Percentiles rank a stretch among this genome's conserved stretches.
phyloP scores from a whole-genome alignment of 2,797 vertebrate genomes.

The Falco biarmicus region DNA sequence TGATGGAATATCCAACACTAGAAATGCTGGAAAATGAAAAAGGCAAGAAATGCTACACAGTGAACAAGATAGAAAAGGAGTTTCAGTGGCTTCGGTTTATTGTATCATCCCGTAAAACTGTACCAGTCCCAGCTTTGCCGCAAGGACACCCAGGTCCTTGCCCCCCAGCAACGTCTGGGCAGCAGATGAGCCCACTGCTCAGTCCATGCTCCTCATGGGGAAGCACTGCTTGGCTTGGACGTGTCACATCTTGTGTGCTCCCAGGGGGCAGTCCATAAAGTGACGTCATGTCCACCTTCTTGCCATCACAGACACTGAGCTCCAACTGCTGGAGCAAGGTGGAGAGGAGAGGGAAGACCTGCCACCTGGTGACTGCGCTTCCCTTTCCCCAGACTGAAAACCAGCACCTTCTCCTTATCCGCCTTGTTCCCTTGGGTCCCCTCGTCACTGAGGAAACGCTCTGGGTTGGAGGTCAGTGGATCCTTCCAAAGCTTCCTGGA shows the following conservation, averaged over 20 bases:
- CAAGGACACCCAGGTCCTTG: not conserved
- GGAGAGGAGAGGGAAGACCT: constrained; percentile 90
- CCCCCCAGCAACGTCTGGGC: not conserved
- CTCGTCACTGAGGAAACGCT: constrained; percentile 85
- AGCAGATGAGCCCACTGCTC: not conserved
- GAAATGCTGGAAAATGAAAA: not conserved
- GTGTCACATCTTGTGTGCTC: constrained; percentile 81
- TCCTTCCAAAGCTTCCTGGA: constrained; percentile 86
- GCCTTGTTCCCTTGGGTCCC: constrained; percentile 78
- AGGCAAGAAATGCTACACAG: not conserved
- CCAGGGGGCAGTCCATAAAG: constrained; percentile 84
- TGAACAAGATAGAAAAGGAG: fast-evolving
- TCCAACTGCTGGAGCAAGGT: constrained; percentile 86
- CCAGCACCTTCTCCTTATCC: constrained; percentile 81
- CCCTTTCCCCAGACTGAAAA: constrained; percentile 88
- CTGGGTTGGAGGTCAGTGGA: constrained; percentile 81
- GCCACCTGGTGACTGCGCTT: constrained; percentile 84
- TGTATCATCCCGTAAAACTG: fast-evolving
- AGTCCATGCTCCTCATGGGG: constrained; percentile 12
- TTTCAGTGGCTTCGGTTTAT: not conserved
- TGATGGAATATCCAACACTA: not conserved
- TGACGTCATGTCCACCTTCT: constrained; percentile 83
- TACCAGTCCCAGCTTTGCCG: not conserved
- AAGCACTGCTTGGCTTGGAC: constrained; percentile 74
- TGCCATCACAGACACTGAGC: constrained; percentile 75